Percentiles rank a stretch among this genome's conserved stretches.
Evolutionary conservation across 2,113 vertebrate genomes (phyloP).

Genomic region (Amia ocellicauda): DNA sequence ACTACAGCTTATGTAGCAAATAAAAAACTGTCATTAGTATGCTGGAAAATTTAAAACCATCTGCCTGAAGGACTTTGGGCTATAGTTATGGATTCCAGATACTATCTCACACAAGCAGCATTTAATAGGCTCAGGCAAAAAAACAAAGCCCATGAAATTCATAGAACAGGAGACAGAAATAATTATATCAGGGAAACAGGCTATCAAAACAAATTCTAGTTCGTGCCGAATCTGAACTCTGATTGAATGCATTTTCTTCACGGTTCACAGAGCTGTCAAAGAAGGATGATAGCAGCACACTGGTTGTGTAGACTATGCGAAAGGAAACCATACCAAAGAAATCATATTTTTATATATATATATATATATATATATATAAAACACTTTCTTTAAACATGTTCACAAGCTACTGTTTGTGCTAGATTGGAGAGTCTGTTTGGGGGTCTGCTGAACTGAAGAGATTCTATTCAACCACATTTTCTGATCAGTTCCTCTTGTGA

Average conservation of each 20-base stretch:
- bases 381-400: too few species aligned
- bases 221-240: slow-evolving; percentile 1
- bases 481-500: too few species aligned
- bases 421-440: too few species aligned
- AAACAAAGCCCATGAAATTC: neutral
- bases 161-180: slow-evolving; percentile 7
- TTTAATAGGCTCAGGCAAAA: neutral
- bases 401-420: too few species aligned
- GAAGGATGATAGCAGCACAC: slow-evolving; percentile 7
- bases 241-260: slow-evolving; percentile 21
- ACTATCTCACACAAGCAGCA: neutral
- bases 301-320: slow-evolving; percentile 28
- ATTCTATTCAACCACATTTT: too few species aligned
- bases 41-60: neutral
- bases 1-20: too few species aligned
- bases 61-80: neutral
- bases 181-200: slow-evolving; percentile 6
- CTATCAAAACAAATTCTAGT: slow-evolving; percentile 5
- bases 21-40: too few species aligned
- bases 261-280: slow-evolving; percentile 24
- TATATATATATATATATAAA: too few species aligned
- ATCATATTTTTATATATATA: too few species aligned
- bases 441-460: too few species aligned
- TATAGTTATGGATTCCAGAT: neutral
- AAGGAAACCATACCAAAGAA: slow-evolving; percentile 21